phyloP scores from a whole-genome alignment of 1,140 invertebrate genomes.

The Pachypeltis micranthus region DNA sequence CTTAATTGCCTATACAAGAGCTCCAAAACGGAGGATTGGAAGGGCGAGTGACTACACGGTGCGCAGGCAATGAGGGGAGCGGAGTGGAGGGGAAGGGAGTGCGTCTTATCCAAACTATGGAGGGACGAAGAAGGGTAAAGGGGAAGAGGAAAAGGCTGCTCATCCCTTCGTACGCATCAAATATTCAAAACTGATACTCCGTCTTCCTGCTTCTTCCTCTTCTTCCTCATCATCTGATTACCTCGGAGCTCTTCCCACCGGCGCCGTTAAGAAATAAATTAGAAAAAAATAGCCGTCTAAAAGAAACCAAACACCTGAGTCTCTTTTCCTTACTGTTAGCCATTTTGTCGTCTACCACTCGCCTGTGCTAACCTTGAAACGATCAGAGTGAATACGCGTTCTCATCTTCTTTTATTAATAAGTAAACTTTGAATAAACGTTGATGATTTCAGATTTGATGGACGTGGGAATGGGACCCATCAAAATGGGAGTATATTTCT shows the following conservation, averaged over 20 bases:
- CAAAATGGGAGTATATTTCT: too few relatives aligned
- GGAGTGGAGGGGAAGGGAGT: neutral
- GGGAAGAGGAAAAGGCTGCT: neutral
- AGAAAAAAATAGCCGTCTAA: neutral
- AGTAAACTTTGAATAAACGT: too few relatives aligned
- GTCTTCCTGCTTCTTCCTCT: neutral
- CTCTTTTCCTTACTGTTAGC: neutral
- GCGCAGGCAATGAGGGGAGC: neutral
- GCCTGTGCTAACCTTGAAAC: too few relatives aligned
- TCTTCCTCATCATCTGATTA: constrained; percentile 3
- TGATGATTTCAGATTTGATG: too few relatives aligned
- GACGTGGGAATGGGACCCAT: too few relatives aligned
- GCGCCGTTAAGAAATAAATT: neutral
- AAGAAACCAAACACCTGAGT: neutral
- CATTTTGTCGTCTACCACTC: too few relatives aligned
- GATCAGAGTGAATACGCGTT: too few relatives aligned
- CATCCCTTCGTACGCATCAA: constrained; percentile 1
- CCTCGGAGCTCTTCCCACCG: neutral
- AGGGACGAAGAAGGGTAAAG: too few relatives aligned
- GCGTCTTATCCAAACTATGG: neutral
- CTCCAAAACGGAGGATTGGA: too few relatives aligned
- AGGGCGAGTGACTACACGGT: too few relatives aligned
- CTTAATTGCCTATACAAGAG: constrained; percentile 6
- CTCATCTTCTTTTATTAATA: too few relatives aligned
- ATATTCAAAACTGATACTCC: constrained; percentile 2